These are phyloP conservation scores for Anolis apletophallus DNA, from an alignment of 2,797 vertebrate genomes.

Conservation along the genomic window DNA sequence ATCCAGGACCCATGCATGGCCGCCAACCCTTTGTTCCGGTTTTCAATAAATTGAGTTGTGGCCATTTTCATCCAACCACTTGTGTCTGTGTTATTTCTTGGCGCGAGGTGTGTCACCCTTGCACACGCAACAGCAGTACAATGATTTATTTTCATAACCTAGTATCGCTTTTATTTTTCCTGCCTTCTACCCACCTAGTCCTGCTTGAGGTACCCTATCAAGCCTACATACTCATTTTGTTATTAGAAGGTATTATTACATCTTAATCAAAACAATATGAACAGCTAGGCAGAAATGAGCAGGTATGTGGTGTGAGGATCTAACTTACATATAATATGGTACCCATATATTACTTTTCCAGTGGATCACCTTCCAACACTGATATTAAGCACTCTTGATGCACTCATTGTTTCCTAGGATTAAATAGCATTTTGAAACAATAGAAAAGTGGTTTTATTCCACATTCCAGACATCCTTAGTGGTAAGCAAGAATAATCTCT, in stretches of 20 bases:
- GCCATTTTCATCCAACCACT: too few relatives aligned
- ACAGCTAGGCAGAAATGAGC: neutral
- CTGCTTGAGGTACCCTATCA: neutral
- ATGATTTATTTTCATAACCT: neutral
- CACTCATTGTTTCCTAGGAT: neutral
- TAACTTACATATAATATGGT: neutral
- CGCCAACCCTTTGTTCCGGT: too few relatives aligned
- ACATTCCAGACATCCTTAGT: neutral
- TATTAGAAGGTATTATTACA: neutral
- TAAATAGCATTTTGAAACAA: neutral
- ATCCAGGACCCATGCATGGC: too few relatives aligned
- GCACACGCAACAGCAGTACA: neutral
- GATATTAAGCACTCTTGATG: neutral
- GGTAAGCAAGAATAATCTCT: neutral
- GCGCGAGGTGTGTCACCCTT: too few relatives aligned
- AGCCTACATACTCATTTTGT: neutral
- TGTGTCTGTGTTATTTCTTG: too few relatives aligned
- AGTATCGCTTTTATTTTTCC: neutral
- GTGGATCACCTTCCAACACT: neutral
- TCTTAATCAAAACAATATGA: neutral
- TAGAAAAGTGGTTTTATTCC: neutral
- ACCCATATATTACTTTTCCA: slow-evolving; percentile 4
- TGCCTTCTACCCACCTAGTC: neutral
- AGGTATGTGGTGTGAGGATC: neutral
- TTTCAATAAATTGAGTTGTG: too few relatives aligned